Evolutionary conservation across 2,888 invertebrate species (phyloP), one percentile per base, ranked within the genome.

Genomic region (Mesoligia furuncula): DNA sequence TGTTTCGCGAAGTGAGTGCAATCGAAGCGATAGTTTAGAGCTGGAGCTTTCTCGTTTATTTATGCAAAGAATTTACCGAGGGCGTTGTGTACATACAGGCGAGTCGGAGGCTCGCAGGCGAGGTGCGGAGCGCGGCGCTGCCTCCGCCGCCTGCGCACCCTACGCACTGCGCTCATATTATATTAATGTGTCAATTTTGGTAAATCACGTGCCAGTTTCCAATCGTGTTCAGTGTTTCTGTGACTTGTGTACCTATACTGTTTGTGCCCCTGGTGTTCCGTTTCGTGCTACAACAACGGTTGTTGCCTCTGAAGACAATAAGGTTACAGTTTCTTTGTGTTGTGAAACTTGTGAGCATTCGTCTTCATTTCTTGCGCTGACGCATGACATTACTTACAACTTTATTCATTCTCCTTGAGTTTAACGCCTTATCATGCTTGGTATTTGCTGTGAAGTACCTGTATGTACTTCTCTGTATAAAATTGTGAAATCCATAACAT

Each of bases 61-160:
- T 95, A 96, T 96, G 95, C 96, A 95, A 96, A 95, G 95, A 96
- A 96, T 96, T 96, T 93, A 95, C 93, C 90, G 95, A 95, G 94
- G 96, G 96, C 96, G 95, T 94, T 95, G 94, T 93, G 93, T 94
- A 94, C 93, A 93, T 93, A 93, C 92, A 92, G 91, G 93, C 91
- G 90, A 93, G 93, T 91, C 91, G 94, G 91, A 95, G 95, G 96
- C 95, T 95, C 91, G 92, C 90, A 87, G 91, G 92, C 92, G 92
- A 92, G 93, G 93, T 92, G 92, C 92, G 94, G 92, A 90, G 92
- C 90, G 92, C 94, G 93, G 93, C 92, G 93, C 92, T 94, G 91
- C 95, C 95, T 95, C 89, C 94, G 94, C 92, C 95, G 95, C 95
- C 93, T 94, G 95, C 95, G 95, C 96, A 95, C 92, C 92, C 92